Evolutionary conservation across 1,140 invertebrate genomes (phyloP).

Genomic region (Papilio glaucus): DNA sequence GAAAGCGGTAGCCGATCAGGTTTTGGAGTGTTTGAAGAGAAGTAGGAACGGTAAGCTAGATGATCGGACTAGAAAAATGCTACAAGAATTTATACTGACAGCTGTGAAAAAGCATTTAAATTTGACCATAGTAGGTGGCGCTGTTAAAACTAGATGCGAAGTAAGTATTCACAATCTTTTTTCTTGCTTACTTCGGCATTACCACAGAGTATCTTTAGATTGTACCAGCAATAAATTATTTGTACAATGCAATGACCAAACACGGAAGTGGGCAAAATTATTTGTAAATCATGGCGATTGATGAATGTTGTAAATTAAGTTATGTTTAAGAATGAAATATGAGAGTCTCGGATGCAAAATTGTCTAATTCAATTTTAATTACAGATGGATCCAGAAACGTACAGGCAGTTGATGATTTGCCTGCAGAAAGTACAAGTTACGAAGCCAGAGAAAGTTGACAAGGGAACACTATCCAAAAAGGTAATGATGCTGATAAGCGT

Average conservation of each 20-base stretch:
- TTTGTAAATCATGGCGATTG: too few relatives aligned
- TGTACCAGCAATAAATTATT: too few relatives aligned
- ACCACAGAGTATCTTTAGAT: too few relatives aligned
- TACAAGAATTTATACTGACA: slow-evolving; percentile 70
- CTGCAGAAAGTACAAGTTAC: slow-evolving; percentile 59
- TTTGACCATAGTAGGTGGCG: slow-evolving; percentile 73
- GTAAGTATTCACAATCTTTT: slow-evolving; percentile 46
- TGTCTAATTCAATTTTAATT: not conserved
- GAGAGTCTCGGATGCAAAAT: too few relatives aligned
- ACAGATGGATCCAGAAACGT: slow-evolving; percentile 72
- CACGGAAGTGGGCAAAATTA: too few relatives aligned
- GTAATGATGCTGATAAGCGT: slow-evolving; percentile 41
- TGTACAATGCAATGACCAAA: too few relatives aligned
- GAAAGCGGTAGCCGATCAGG: slow-evolving; percentile 59
- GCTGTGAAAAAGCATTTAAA: slow-evolving; percentile 73
- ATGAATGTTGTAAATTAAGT: too few relatives aligned
- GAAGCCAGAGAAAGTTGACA: slow-evolving; percentile 56
- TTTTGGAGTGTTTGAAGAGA: slow-evolving; percentile 63
- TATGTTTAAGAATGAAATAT: too few relatives aligned
- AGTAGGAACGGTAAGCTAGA: slow-evolving; percentile 74
- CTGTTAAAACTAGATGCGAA: slow-evolving; percentile 77
- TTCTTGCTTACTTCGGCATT: not conserved
- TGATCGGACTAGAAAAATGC: slow-evolving; percentile 55
- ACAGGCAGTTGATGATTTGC: slow-evolving; percentile 70
- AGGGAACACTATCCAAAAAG: slow-evolving; percentile 64